These are phyloP conservation scores for Orchesella cincta DNA, from an alignment of 1,140 invertebrate genomes.

Conservation along the genomic window DNA sequence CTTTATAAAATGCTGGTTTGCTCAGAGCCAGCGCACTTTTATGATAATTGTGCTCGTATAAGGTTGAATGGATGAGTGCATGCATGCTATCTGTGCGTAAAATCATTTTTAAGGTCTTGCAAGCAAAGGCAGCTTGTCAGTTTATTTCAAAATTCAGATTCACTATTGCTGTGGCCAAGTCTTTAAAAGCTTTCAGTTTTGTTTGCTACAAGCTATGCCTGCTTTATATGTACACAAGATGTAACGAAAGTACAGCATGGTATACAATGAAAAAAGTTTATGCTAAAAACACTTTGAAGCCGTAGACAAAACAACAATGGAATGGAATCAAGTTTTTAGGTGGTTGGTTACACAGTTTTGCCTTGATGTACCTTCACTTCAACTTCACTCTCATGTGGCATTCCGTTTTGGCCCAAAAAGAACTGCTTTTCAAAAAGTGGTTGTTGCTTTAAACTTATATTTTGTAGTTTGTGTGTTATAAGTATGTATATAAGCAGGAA, in stretches of 20 bases:
- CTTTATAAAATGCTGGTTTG: too few relatives aligned
- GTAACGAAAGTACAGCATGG: neutral
- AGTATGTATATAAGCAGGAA: too few relatives aligned
- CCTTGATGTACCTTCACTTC: neutral
- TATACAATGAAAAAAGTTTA: neutral
- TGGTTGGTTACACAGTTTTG: conserved; percentile 8
- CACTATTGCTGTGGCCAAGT: neutral
- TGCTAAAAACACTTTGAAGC: neutral
- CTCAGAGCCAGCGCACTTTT: too few relatives aligned
- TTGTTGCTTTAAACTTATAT: too few relatives aligned
- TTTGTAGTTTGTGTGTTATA: too few relatives aligned
- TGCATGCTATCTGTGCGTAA: neutral
- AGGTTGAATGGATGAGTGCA: neutral
- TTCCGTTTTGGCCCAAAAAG: neutral
- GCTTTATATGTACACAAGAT: neutral
- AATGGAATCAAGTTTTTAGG: neutral
- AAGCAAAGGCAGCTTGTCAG: neutral
- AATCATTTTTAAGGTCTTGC: neutral
- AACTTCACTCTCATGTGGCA: neutral
- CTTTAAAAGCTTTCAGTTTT: neutral
- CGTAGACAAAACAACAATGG: neutral
- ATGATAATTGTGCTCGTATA: neutral
- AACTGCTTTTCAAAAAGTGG: conserved; percentile 10
- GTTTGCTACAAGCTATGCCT: neutral
- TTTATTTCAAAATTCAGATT: too few relatives aligned